Base-by-base conservation (phyloP, 1,140 invertebrate species). In the Samia ricini region DNA sequence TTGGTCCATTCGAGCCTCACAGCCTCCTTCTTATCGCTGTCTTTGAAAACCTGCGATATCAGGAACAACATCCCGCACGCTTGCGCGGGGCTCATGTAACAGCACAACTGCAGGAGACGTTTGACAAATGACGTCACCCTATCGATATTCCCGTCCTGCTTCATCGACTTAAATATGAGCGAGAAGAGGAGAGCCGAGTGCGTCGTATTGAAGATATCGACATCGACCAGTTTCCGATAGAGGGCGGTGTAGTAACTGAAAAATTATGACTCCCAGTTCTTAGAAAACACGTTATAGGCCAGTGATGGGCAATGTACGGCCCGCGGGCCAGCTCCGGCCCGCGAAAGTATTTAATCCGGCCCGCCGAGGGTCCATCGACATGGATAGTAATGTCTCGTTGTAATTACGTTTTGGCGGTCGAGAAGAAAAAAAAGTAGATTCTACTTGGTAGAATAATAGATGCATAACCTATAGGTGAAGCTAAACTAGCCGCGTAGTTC, bases 51-150 rank as follows among this genome's bases (percentile, higher is more conserved):
- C 89, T 97, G 94, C 0, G 95, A 96, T n/a, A 97, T 85, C 0
- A 97, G 78, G 74, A 95, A 95, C n/a, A 98, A 83, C 60, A 95
- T 93, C 48, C 94, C 96, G 81, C 96, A 96, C 0, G 93, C 90
- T 83, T 97, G 92, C 50, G 93, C 91, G 56, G 92, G 92, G 15
- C 90, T 77, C 79, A 90, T 91, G 58, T 92, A 89, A 20, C 80
- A 72, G 54, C 90, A 91, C 68, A 97, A 90, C 91, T 99, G 98
- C 36, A 99, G 90, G 36, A 99, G 86, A 61, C 98, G 90, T 91
- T 99, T 99, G 1, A 98, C 90, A 85, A 99, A 98, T 7, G 97
- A 95, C 81, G 94, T 93, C 0, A 96, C 91, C 61, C 98, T 87
- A 15, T 91, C 83, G 1, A 93, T 80, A 65, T 95, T 94, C 18